Percentiles rank a stretch among this genome's conserved stretches.
Conservation (phyloP, 2,113 vertebrate species). For the Halichoeres trimaculatus region DNA sequence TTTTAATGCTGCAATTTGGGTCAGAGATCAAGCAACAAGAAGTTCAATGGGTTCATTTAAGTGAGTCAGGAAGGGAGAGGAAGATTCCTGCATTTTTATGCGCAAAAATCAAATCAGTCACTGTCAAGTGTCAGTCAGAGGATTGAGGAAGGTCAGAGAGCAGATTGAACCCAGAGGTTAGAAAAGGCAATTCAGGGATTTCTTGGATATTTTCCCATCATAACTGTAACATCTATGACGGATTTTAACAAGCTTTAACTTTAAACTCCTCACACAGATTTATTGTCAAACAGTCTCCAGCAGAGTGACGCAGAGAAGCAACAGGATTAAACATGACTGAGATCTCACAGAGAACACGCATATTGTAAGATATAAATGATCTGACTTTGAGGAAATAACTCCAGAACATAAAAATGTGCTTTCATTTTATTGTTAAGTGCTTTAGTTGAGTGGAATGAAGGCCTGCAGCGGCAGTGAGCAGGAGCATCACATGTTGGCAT, state of each 20-base stretch:
- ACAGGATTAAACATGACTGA: constrained; percentile 34
- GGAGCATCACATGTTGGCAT: constrained; percentile 6
- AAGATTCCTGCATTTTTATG: background rate
- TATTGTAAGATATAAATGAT: background rate
- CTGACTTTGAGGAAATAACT: constrained; percentile 9
- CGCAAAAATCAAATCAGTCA: background rate
- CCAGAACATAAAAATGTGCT: background rate
- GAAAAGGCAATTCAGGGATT: background rate
- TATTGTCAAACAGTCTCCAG: background rate
- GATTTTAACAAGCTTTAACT: background rate
- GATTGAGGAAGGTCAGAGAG: background rate
- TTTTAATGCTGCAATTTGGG: constrained; percentile 2
- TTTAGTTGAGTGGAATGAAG: background rate
- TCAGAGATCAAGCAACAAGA: background rate
- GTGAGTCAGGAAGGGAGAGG: background rate
- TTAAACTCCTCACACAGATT: constrained; percentile 11
- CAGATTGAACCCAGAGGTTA: background rate
- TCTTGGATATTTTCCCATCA: background rate
- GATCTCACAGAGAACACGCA: constrained; percentile 1
- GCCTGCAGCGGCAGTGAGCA: constrained; percentile 10
- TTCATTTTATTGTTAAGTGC: background rate
- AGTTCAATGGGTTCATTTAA: background rate
- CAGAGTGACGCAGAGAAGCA: constrained; percentile 40
- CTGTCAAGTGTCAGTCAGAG: background rate
- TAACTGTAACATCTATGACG: background rate